Evolutionary conservation across 2,797 vertebrate genomes (phyloP).

Genomic region (Anas capensis): DNA sequence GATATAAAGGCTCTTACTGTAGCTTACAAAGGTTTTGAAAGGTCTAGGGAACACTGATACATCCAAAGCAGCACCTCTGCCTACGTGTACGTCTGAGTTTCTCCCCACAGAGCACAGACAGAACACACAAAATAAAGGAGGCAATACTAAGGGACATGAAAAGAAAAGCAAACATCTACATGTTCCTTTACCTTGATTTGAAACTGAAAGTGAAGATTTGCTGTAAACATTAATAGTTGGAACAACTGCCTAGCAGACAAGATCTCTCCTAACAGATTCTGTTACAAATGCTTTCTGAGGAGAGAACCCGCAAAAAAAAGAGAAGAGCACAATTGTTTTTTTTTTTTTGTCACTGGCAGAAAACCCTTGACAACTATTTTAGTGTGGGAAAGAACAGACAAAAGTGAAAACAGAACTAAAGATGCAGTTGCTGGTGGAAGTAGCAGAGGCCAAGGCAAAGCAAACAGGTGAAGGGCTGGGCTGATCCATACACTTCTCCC

Average conservation of each 20-base stretch:
- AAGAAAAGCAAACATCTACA: not conserved
- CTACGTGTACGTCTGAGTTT: not conserved
- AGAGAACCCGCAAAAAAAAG: not conserved
- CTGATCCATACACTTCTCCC: not conserved
- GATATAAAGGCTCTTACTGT: not conserved
- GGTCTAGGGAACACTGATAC: not conserved
- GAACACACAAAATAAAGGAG: not conserved
- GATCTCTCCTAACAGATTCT: not conserved
- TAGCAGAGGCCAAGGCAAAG: not conserved
- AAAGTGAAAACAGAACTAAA: not conserved
- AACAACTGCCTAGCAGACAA: not conserved
- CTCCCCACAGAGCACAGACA: not conserved
- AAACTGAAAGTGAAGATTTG: not conserved
- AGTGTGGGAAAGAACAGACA: not conserved
- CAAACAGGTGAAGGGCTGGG: not conserved
- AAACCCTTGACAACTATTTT: not conserved
- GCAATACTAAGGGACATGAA: rapidly evolving
- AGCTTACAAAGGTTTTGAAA: not conserved
- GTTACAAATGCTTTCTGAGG: not conserved
- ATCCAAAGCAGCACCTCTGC: not conserved
- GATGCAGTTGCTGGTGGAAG: not conserved
- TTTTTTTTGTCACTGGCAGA: not conserved
- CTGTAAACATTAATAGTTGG: not conserved
- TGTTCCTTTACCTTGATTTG: not conserved
- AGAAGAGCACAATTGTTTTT: not conserved